phyloP scores from a whole-genome alignment of 2,113 vertebrate genomes.

The Theristicus caerulescens region DNA sequence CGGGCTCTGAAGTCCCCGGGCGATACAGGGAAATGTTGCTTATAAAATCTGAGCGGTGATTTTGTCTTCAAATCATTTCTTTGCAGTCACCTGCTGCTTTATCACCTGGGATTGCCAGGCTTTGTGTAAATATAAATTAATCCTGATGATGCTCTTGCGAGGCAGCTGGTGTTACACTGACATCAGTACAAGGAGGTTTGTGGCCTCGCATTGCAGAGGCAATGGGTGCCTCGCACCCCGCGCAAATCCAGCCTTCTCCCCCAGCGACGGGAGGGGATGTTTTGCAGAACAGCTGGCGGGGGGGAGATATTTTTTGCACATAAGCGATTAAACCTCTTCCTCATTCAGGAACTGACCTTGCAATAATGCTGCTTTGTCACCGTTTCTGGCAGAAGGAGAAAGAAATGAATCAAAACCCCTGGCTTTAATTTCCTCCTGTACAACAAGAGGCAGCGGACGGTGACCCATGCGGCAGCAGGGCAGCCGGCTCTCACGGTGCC shows the following conservation, averaged over 20 bases:
- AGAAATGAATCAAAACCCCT: neutral
- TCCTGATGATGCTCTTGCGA: neutral
- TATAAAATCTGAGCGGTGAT: neutral
- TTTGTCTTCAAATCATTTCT: neutral
- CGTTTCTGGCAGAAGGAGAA: neutral
- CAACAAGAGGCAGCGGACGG: neutral
- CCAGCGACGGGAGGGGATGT: rapidly evolving
- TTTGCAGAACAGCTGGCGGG: neutral
- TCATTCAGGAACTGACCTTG: neutral
- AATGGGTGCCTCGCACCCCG: neutral
- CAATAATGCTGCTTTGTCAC: neutral
- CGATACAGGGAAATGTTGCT: neutral
- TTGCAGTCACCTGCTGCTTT: neutral
- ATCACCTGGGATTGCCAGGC: neutral
- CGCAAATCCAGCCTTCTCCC: neutral
- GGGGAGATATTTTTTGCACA: neutral
- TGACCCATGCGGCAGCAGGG: neutral
- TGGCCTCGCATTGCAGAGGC: too few species aligned
- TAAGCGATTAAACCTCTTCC: neutral
- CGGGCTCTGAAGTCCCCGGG: neutral
- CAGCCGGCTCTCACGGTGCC: rapidly evolving
- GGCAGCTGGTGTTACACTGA: neutral
- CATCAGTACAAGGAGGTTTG: rapidly evolving
- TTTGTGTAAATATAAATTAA: neutral
- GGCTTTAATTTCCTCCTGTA: neutral